A percentile compares a stretch with the other conserved stretches of the same genome.
Conservation (phyloP, 1,140 invertebrate genomes). For the Lepidostoma basale region DNA sequence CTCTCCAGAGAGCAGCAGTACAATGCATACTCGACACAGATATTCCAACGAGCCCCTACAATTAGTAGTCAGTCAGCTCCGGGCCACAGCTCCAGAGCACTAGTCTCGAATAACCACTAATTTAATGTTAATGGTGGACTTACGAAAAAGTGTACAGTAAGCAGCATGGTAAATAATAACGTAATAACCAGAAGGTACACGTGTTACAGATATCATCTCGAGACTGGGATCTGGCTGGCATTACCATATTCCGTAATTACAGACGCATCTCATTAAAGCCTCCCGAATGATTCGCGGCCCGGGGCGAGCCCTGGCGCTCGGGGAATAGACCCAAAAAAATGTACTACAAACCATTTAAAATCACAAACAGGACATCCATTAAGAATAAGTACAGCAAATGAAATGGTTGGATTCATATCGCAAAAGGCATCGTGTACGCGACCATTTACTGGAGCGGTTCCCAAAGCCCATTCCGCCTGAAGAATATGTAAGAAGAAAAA, state of each 20-base stretch:
- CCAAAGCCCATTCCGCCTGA: too few relatives aligned
- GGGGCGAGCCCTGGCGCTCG: too few relatives aligned
- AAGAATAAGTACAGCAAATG: too few relatives aligned
- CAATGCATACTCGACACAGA: not conserved
- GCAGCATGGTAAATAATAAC: not conserved
- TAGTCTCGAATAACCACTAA: constrained; percentile 16
- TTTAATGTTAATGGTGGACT: constrained; percentile 23
- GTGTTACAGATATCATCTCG: constrained; percentile 9
- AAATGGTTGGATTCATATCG: too few relatives aligned
- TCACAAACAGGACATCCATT: too few relatives aligned
- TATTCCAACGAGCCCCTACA: constrained; percentile 16
- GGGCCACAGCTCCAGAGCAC: constrained; percentile 6
- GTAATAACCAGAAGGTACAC: constrained; percentile 1
- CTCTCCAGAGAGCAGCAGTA: not conserved
- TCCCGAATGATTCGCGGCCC: constrained; percentile 8
- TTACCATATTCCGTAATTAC: constrained; percentile 35
- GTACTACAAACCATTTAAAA: too few relatives aligned
- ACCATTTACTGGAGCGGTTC: too few relatives aligned
- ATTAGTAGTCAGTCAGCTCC: constrained; percentile 23
- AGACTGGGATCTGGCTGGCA: not conserved
- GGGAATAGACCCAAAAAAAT: too few relatives aligned
- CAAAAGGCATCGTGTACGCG: too few relatives aligned
- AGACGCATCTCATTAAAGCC: constrained; percentile 30
- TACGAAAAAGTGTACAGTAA: constrained; percentile 18
- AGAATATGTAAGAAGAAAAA: too few relatives aligned